phyloP scores from a whole-genome alignment of 2,888 invertebrate species.

The Synanthedon vespiformis region DNA sequence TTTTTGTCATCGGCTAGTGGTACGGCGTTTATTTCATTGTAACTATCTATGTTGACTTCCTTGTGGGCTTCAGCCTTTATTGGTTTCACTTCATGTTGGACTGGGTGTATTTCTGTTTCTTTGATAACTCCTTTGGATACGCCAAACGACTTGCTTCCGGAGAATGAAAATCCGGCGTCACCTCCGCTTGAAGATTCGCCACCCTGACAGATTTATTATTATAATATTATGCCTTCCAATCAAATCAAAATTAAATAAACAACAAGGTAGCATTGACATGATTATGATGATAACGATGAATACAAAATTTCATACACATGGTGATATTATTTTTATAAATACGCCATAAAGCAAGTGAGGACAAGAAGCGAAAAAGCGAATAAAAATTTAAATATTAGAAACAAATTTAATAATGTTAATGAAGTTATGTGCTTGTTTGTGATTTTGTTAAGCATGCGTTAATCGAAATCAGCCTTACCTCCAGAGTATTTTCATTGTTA shows the following conservation, averaged over 20 bases:
- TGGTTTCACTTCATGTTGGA: conserved; percentile 8
- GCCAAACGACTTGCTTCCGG: conserved; percentile 30
- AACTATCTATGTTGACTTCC: conserved; percentile 29
- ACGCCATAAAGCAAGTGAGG: too few relatives aligned
- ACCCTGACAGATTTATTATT: conserved; percentile 19
- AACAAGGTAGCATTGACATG: too few relatives aligned
- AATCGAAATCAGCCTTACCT: not conserved
- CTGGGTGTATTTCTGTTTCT: conserved; percentile 16
- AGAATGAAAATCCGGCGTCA: conserved; percentile 31
- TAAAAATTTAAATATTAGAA: too few relatives aligned
- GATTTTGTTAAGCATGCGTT: not conserved
- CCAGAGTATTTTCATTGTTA: not conserved
- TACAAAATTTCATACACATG: too few relatives aligned
- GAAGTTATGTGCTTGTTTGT: not conserved
- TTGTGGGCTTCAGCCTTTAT: conserved; percentile 23
- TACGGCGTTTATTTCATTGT: conserved; percentile 34
- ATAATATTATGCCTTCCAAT: conserved; percentile 1
- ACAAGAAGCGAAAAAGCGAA: too few relatives aligned
- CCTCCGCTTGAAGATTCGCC: conserved; percentile 32
- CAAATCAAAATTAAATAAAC: not conserved
- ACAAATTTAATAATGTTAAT: not conserved
- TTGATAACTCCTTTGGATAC: conserved; percentile 15
- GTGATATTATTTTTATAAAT: too few relatives aligned
- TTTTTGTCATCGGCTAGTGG: conserved; percentile 12
- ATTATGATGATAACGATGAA: too few relatives aligned